Evolutionary conservation across 2,888 invertebrate species (phyloP).

Genomic region (Stramonita haemastoma): DNA sequence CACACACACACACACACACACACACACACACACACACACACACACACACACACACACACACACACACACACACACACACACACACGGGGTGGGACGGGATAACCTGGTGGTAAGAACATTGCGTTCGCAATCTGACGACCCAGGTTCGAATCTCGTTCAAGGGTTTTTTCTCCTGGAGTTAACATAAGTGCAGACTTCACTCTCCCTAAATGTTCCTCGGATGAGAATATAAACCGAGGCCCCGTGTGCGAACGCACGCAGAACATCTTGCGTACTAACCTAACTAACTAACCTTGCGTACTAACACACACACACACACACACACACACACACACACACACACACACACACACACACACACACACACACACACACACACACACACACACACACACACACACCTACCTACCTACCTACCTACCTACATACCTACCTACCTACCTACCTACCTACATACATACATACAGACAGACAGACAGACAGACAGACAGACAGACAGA

Average conservation of each 20-base stretch:
- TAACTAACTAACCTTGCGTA: too few relatives aligned
- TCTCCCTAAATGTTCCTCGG: too few relatives aligned
- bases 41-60: background rate
- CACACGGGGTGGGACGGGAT: too few relatives aligned
- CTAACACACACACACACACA: too few relatives aligned
- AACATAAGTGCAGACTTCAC: too few relatives aligned
- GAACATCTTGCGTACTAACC: too few relatives aligned
- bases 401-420: background rate
- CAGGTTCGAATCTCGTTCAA: too few relatives aligned
- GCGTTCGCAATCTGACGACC: too few relatives aligned
- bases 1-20: slow-evolving; percentile 15
- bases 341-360: background rate
- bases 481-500: background rate
- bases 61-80: background rate
- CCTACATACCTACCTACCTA: background rate
- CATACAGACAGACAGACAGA: background rate
- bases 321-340: background rate
- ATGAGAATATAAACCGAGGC: too few relatives aligned
- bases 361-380: slow-evolving; percentile 16
- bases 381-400: slow-evolving; percentile 7
- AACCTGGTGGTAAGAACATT: too few relatives aligned
- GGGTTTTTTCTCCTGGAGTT: too few relatives aligned
- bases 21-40: slow-evolving; percentile 11
- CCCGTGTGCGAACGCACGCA: too few relatives aligned
- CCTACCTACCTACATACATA: background rate